Conservation (phyloP, 2,888 invertebrate species). For the Nomada lathburiana region DNA sequence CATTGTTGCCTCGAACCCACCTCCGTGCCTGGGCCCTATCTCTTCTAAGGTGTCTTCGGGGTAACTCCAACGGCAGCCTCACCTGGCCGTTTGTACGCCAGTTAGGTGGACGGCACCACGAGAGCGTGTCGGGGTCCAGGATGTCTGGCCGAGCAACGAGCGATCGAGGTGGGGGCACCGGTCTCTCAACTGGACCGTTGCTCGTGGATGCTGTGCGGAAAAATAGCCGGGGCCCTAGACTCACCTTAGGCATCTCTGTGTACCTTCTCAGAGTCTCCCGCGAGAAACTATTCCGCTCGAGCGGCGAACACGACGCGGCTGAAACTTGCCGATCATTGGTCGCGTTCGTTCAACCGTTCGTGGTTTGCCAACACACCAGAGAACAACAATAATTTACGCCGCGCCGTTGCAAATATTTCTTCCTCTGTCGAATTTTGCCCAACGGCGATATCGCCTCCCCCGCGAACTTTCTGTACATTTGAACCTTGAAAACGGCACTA, state of each 20-base stretch:
- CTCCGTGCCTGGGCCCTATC: conserved; percentile 77
- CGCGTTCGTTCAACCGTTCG: conserved; percentile 52
- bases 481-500: not conserved
- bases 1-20: conserved; percentile 80
- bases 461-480: not conserved
- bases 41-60: conserved; percentile 77
- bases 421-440: not conserved
- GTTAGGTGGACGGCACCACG: conserved; percentile 75
- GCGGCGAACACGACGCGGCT: conserved; percentile 7
- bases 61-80: conserved; percentile 71
- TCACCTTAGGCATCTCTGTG: conserved; percentile 66
- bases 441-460: not conserved
- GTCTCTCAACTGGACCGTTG: conserved; percentile 69
- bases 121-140: conserved; percentile 55
- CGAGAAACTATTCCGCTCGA: conserved; percentile 48
- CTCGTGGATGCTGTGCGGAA: conserved; percentile 76
- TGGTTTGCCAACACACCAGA: conserved; percentile 30
- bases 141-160: conserved; percentile 56
- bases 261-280: conserved; percentile 62
- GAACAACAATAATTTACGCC: not conserved
- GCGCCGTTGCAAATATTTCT: not conserved
- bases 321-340: not conserved
- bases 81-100: conserved; percentile 59
- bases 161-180: conserved; percentile 57
- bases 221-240: conserved; percentile 76